Base-by-base conservation (phyloP, 2,888 invertebrate genomes). In the Ochropleura leucogaster region DNA sequence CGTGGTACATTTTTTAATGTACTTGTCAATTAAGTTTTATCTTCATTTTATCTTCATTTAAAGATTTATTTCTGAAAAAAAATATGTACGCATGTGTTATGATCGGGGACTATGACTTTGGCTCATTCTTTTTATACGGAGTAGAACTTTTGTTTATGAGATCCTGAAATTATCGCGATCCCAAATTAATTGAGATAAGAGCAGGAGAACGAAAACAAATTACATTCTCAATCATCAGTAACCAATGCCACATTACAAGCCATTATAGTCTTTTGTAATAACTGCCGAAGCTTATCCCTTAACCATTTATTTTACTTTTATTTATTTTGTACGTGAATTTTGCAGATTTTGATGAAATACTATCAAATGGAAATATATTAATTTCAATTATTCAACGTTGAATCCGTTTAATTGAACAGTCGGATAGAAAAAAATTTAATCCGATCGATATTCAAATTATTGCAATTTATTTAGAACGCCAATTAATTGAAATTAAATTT, bases 391-490 rank as follows among this genome's bases (percentile, higher is more conserved):
- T 60, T 46, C 8, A 10, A 40, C 7, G 20, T 30, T 46, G 12
- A 51, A 20, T 12, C 20, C 53, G 47, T 16, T 40, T 62, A 47
- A 53, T 46, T 40, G 12, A 76, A 74, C 30, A 14, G 16, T 62
- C 47, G 18, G 59, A 53, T 49, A 57, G 6, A 49, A 47, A 46
- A 12, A 6, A 79, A 57, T 68, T 49, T 18, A 46, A 59, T 51
- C 51, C 8, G 1, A 44, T 63, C 3, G 63, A 72, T 79, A 80
- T 55, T 80, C 16, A 72, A 80, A 49, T 40, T 0, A n/a, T 55
- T 71, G 14, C 14, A 62, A 44, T 62, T 63, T 63, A 72, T 72
- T 63, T 18, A 70, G 30, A 30, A 55, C 16, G 12, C 49, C 46
- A 20, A 18, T 49, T 49, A 0, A 73, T 51, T 72, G 6, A 49